phyloP scores from a whole-genome alignment of 2,888 invertebrate species.

The Ptychoptera contaminata region DNA sequence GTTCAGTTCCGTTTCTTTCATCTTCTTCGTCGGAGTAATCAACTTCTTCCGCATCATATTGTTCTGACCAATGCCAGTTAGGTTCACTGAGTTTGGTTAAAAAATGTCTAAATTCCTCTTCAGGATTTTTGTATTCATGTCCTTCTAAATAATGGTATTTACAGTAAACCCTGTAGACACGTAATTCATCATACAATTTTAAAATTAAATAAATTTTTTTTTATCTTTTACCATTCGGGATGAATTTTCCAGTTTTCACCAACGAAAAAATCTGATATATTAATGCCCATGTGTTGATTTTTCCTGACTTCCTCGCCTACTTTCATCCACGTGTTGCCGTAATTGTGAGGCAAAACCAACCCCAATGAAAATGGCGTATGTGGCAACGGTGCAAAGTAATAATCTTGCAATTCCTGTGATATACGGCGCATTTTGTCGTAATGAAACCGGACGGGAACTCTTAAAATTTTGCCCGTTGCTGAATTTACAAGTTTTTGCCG shows the following conservation, averaged over 20 bases:
- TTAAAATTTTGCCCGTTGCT: conserved; percentile 43
- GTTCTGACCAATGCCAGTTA: conserved; percentile 46
- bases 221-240: conserved; percentile 54
- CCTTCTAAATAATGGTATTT: conserved; percentile 71
- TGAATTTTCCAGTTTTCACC: conserved; percentile 65
- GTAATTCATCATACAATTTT: too few relatives aligned
- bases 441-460: conserved; percentile 60
- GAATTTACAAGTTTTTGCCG: conserved; percentile 59
- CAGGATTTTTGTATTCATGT: conserved; percentile 55
- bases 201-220: not conserved
- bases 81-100: conserved; percentile 44
- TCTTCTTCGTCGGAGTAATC: conserved; percentile 13
- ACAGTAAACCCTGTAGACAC: conserved; percentile 57
- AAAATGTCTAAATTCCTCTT: conserved; percentile 61
- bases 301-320: conserved; percentile 63
- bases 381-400: conserved; percentile 66
- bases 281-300: conserved; percentile 46
- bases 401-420: conserved; percentile 61
- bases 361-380: conserved; percentile 79
- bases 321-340: conserved; percentile 43
- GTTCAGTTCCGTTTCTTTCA: conserved; percentile 8
- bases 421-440: conserved; percentile 77
- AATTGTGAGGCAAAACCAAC: conserved; percentile 63
- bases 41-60: conserved; percentile 31
- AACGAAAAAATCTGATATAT: conserved; percentile 56